phyloP scores from a whole-genome alignment of 2,797 vertebrate genomes.

The Novumbra hubbsi region DNA sequence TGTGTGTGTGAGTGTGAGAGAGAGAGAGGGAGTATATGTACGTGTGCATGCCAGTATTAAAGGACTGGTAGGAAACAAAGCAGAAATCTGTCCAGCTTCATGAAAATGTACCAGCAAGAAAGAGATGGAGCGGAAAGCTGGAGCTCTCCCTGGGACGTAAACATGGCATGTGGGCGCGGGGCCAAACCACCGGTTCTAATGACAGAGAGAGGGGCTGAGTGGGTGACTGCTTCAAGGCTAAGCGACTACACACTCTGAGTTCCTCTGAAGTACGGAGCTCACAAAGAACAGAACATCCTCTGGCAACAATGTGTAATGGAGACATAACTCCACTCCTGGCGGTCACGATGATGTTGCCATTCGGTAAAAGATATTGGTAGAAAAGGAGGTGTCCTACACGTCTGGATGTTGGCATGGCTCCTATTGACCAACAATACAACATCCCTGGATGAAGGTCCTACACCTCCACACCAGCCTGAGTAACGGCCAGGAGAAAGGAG shows the following conservation, averaged over 20 bases:
- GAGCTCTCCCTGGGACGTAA: constrained; percentile 54
- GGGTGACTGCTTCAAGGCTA: constrained; percentile 44
- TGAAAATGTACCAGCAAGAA: constrained; percentile 42
- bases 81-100: constrained; percentile 52
- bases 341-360: constrained; percentile 27
- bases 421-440: constrained; percentile 40
- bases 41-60: not conserved
- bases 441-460: constrained; percentile 20
- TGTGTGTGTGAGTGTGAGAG: not conserved
- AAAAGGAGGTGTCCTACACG: constrained; percentile 40
- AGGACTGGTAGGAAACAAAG: constrained; percentile 34
- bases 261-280: constrained; percentile 41
- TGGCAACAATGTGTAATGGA: constrained; percentile 21
- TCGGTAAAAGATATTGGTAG: constrained; percentile 45
- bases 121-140: constrained; percentile 54
- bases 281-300: constrained; percentile 23
- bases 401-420: constrained; percentile 34
- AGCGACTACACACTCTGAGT: constrained; percentile 37
- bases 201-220: constrained; percentile 28
- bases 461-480: constrained; percentile 19
- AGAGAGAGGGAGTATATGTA: not conserved
- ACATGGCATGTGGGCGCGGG: constrained; percentile 47
- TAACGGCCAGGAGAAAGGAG: constrained; percentile 14
- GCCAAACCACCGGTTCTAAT: constrained; percentile 65
- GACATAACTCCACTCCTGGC: constrained; percentile 34